These are phyloP conservation scores for Boleophthalmus pectinirostris DNA, from an alignment of 2,113 vertebrate genomes.

Conservation along the genomic window DNA sequence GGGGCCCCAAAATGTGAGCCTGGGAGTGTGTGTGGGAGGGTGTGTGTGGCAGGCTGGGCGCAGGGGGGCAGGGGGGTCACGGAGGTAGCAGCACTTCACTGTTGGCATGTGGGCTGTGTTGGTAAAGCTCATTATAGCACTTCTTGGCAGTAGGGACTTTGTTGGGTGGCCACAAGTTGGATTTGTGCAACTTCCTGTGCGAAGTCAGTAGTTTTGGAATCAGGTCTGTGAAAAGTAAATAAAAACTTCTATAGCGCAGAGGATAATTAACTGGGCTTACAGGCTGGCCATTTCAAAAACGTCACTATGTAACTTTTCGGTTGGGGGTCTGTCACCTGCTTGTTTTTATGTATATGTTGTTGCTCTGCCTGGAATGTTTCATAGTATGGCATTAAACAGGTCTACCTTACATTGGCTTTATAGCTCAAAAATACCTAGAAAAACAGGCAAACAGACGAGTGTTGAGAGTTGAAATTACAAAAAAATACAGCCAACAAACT, in stretches of 20 bases:
- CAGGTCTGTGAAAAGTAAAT: neutral
- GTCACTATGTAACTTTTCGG: too few relatives aligned
- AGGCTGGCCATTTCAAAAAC: neutral
- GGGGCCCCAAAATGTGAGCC: conserved; percentile 13
- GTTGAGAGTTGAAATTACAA: too few relatives aligned
- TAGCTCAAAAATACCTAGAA: too few relatives aligned
- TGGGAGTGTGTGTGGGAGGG: conserved; percentile 15
- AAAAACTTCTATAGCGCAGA: neutral
- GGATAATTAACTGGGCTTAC: neutral
- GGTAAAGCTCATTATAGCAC: conserved; percentile 38
- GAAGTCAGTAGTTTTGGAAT: neutral
- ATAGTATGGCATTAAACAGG: too few relatives aligned
- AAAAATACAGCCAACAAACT: too few relatives aligned
- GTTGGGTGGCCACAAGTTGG: neutral
- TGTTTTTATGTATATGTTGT: too few relatives aligned
- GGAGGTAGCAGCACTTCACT: conserved; percentile 52
- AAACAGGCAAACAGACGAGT: too few relatives aligned
- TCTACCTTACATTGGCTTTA: too few relatives aligned
- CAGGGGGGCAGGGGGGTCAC: conserved; percentile 39
- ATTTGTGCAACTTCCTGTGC: neutral
- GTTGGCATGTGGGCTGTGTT: conserved; percentile 58
- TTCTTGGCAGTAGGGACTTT: neutral
- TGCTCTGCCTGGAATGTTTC: too few relatives aligned
- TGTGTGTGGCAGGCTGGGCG: conserved; percentile 28
- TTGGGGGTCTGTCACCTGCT: too few relatives aligned